phyloP scores from a whole-genome alignment of 2,888 invertebrate genomes.

The Orthonychiurus folsomi region DNA sequence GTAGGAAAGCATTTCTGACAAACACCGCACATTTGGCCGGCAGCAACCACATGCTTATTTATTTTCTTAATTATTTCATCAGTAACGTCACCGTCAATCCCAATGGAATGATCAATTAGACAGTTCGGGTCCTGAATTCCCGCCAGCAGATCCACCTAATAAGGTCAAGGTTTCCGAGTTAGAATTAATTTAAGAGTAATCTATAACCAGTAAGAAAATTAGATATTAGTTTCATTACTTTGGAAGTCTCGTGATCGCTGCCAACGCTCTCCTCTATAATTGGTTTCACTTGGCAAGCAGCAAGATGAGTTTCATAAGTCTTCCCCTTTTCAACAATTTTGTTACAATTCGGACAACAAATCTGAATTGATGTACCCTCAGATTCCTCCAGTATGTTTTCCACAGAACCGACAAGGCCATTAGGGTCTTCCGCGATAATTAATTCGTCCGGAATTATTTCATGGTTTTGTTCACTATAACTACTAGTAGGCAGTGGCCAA shows the following conservation, averaged over 20 bases:
- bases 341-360: background rate
- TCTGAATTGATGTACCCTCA: too few relatives aligned
- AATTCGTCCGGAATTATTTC: too few relatives aligned
- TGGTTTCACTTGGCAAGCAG: background rate
- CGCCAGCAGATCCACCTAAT: too few relatives aligned
- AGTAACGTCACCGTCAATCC: conserved; percentile 19
- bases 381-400: too few relatives aligned
- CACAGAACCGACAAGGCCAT: too few relatives aligned
- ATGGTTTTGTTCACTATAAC: too few relatives aligned
- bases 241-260: background rate
- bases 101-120: background rate
- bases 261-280: background rate
- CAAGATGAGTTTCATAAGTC: background rate
- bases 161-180: too few relatives aligned
- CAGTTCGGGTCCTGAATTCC: background rate
- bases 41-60: conserved; percentile 46
- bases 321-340: background rate
- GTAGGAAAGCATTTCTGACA: conserved; percentile 42
- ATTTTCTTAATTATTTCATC: conserved; percentile 46
- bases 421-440: too few relatives aligned
- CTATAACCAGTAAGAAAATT: too few relatives aligned
- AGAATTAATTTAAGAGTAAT: too few relatives aligned
- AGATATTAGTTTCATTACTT: too few relatives aligned
- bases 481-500: too few relatives aligned
- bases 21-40: conserved; percentile 42